Base-by-base conservation (phyloP, 1,140 invertebrate genomes). In the Orchesella cincta region DNA sequence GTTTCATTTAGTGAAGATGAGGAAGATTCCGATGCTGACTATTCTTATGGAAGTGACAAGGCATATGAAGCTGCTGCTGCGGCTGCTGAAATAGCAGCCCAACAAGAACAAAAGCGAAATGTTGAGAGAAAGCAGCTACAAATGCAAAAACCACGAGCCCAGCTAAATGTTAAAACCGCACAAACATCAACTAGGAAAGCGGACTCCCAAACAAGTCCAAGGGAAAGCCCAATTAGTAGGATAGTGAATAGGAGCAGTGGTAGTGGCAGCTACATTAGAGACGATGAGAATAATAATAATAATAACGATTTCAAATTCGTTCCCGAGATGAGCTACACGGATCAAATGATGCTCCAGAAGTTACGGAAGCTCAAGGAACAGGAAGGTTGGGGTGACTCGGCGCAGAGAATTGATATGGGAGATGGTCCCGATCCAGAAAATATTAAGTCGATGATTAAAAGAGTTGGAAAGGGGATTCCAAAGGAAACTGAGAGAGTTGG, bases 331-430 rank as follows among this genome's bases (percentile, higher is more conserved):
- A 76, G 75, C 23, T 76, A 52, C 64, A 76, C 75, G 29, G 75
- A 76, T 52, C 75, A 76, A 54, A 33, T 76, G 29, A 36, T 76
- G 29, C 75, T 76, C 0, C 62, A 76, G n/a, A 76, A 76, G 46
- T 64, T 76, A 12, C 71, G 67, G 35, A 26, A 46, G 1, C 33
- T 76, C 36, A 35, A 71, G 31, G 64, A 71, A 18, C 3, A 36
- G 1, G 35, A 46, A n/a, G 67, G 54, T 14, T 70, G 64, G 62
- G 52, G 52, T 57, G 52, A 57, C 8, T 12, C 52, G 52, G 52
- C 8, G 52, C 5, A 57, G 3, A 23, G 23, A 57, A 14, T n/a
- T 26, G 39, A 5, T 46, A 18, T 46, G 5, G 52, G 52, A 12
- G 52, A 57, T 57, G 52, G 8, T 18, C 52, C 52, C 8, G 14